Percentiles rank a stretch among this genome's conserved stretches.
Evolutionary conservation across 2,113 vertebrate genomes (phyloP).

Genomic region (Cyprinodon variegatus): DNA sequence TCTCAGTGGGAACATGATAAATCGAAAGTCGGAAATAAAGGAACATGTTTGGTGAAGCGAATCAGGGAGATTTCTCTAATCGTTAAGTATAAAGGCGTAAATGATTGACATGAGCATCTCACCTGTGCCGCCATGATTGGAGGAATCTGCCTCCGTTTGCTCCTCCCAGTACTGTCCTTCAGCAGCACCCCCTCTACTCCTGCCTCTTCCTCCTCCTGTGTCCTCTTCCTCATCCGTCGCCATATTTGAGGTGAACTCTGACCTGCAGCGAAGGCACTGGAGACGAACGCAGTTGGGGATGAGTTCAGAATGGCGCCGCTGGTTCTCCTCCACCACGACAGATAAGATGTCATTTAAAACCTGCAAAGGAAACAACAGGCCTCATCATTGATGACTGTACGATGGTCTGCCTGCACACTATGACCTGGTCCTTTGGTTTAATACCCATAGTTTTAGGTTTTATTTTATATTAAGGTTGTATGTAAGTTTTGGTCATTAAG

Average conservation of each 20-base stretch:
- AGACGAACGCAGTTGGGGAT: slow-evolving; percentile 55
- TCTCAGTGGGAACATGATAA: too few species aligned
- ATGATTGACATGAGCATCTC: slow-evolving; percentile 10
- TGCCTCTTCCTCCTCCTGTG: not conserved
- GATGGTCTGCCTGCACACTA: not conserved
- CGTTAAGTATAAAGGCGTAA: too few species aligned
- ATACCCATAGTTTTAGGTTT: too few species aligned
- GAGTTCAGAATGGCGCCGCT: slow-evolving; percentile 38
- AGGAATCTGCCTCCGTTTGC: not conserved
- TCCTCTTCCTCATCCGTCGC: slow-evolving; percentile 3
- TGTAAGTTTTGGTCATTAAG: not conserved
- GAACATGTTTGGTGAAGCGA: too few species aligned
- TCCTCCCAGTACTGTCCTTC: slow-evolving; percentile 15
- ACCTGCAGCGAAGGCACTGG: slow-evolving; percentile 88
- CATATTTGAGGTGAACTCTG: slow-evolving; percentile 74
- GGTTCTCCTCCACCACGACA: slow-evolving; percentile 80
- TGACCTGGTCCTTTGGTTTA: too few species aligned
- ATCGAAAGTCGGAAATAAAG: too few species aligned
- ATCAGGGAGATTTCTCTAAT: too few species aligned
- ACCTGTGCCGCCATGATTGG: slow-evolving; percentile 23
- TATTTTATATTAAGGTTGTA: too few species aligned
- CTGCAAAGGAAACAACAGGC: slow-evolving; percentile 23
- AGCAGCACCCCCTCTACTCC: slow-evolving; percentile 9
- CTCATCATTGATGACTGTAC: not conserved
- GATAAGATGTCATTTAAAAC: slow-evolving; percentile 79